Evolutionary conservation across 2,797 vertebrate genomes (phyloP).

Genomic region (Carcharodon carcharias): DNA sequence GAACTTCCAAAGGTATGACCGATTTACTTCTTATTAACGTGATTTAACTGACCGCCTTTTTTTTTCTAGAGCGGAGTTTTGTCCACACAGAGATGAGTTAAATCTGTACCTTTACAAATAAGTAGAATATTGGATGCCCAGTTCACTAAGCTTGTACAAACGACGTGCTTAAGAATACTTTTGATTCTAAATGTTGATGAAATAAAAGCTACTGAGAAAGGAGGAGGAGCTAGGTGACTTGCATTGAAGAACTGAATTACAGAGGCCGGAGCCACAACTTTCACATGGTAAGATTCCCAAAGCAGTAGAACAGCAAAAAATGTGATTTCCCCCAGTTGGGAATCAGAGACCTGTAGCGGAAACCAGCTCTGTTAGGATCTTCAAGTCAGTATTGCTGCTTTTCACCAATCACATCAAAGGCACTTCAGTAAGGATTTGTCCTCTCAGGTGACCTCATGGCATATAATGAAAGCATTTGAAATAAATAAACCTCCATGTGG

Average conservation of each 20-base stretch:
- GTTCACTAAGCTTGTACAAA: neutral
- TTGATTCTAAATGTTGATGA: neutral
- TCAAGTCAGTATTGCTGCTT: neutral
- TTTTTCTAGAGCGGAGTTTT: neutral
- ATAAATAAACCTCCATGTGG: neutral
- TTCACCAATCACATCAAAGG: neutral
- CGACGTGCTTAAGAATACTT: neutral
- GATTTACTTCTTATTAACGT: neutral
- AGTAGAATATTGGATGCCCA: neutral
- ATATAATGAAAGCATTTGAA: conserved; percentile 3
- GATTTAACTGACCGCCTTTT: neutral
- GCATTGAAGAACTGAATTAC: neutral
- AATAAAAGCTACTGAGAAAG: neutral
- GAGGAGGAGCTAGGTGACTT: neutral
- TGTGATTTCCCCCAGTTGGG: neutral
- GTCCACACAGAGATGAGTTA: neutral
- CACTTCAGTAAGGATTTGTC: neutral
- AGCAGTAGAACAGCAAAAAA: neutral
- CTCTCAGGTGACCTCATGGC: neutral
- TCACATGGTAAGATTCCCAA: neutral
- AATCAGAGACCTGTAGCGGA: neutral
- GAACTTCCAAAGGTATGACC: neutral
- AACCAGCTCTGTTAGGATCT: neutral
- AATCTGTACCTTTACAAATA: neutral
- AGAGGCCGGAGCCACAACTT: neutral